Conservation (phyloP, 2,797 vertebrate genomes). For the Eurystomus glaucurus region DNA sequence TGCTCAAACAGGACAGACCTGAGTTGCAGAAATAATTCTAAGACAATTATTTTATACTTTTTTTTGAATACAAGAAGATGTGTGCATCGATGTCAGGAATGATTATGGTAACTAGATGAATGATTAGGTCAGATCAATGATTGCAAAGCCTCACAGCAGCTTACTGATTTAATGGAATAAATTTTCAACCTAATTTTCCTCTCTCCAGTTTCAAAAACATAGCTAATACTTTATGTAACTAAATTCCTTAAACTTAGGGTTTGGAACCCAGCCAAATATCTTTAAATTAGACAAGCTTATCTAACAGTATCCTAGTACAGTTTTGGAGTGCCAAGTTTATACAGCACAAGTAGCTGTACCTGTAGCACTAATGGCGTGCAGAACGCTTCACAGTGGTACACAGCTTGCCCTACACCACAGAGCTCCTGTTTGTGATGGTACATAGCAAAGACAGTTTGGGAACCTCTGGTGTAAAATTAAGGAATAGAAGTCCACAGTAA, state of each 20-base stretch:
- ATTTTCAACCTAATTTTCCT: not conserved
- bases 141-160: not conserved
- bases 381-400: not conserved
- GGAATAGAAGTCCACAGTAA: not conserved
- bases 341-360: not conserved
- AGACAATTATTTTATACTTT: not conserved
- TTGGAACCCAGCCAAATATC: not conserved
- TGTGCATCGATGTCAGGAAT: not conserved
- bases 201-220: not conserved
- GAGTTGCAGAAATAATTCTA: not conserved
- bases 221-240: not conserved
- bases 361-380: not conserved
- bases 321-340: not conserved
- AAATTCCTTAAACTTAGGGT: not conserved
- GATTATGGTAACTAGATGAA: not conserved
- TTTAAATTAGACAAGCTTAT: conserved; percentile 3
- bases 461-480: not conserved
- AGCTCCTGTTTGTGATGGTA: not conserved
- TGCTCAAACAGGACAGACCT: not conserved
- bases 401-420: not conserved
- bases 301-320: not conserved
- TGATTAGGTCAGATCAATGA: not conserved
- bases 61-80: not conserved
- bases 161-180: not conserved
- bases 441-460: not conserved